Conservation (phyloP, 2,113 vertebrate genomes). For the Ciconia maguari region DNA sequence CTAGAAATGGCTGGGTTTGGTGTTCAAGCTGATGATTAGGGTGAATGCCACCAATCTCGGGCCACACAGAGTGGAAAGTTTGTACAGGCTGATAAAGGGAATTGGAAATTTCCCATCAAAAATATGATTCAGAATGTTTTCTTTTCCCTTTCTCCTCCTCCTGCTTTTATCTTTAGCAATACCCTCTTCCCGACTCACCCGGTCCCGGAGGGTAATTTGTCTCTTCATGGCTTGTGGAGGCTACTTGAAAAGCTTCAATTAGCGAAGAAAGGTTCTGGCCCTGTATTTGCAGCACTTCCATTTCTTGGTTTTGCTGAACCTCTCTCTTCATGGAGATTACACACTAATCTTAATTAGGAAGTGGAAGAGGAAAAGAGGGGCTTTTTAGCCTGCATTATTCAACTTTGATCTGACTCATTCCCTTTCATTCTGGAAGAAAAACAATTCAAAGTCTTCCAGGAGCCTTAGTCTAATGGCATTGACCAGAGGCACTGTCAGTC, state of each 20-base stretch:
- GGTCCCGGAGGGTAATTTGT: neutral
- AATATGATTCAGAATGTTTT: neutral
- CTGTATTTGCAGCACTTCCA: neutral
- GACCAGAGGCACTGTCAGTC: constrained; percentile 48
- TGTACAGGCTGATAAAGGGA: neutral
- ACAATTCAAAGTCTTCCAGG: constrained; percentile 55
- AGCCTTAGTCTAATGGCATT: constrained; percentile 45
- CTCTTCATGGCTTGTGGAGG: neutral
- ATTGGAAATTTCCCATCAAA: constrained; percentile 3
- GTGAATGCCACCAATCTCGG: neutral
- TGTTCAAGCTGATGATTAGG: neutral
- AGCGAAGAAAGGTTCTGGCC: constrained; percentile 6
- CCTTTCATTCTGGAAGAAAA: constrained; percentile 41
- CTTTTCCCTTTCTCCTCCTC: neutral
- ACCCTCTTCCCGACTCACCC: neutral
- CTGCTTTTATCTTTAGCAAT: neutral
- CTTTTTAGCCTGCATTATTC: constrained; percentile 47
- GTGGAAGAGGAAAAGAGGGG: constrained; percentile 49
- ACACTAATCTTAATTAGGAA: constrained; percentile 66
- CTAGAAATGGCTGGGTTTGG: neutral
- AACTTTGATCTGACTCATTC: constrained; percentile 52
- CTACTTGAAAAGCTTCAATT: constrained; percentile 47
- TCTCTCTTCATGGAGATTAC: constrained; percentile 41
- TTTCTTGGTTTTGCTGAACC: constrained; percentile 18
- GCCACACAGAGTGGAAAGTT: neutral